Conservation (phyloP, 2,888 invertebrate species). For the Aromia moschata region DNA sequence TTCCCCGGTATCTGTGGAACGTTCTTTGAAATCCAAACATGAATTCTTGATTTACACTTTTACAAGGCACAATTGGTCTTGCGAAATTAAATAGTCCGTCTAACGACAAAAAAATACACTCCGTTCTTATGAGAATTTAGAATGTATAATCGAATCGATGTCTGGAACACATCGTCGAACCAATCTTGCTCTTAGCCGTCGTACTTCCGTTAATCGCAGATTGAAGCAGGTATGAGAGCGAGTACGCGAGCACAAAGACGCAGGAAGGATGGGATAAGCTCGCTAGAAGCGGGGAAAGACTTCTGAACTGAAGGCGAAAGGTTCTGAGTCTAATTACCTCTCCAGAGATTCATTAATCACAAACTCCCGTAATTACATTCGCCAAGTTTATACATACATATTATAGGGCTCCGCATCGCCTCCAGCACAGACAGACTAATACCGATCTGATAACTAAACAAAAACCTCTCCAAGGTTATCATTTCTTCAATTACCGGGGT, state of each 20-base stretch:
- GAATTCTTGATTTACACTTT: too few relatives aligned
- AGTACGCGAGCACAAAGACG: slow-evolving; percentile 19
- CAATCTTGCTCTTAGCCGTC: neutral
- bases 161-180: too few relatives aligned
- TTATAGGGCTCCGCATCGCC: slow-evolving; percentile 45
- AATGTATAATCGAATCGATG: too few relatives aligned
- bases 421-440: slow-evolving; percentile 52
- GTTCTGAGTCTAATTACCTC: slow-evolving; percentile 63
- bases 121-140: too few relatives aligned
- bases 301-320: slow-evolving; percentile 59
- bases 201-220: slow-evolving; percentile 15
- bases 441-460: slow-evolving; percentile 56
- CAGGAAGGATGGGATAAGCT: slow-evolving; percentile 24
- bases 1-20: too few relatives aligned
- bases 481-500: slow-evolving; percentile 46
- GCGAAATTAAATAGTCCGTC: too few relatives aligned
- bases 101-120: too few relatives aligned
- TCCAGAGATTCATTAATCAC: slow-evolving; percentile 64
- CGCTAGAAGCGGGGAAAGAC: slow-evolving; percentile 39
- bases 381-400: slow-evolving; percentile 62
- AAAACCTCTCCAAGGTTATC: slow-evolving; percentile 53
- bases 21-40: too few relatives aligned
- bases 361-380: slow-evolving; percentile 63
- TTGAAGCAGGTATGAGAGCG: slow-evolving; percentile 1
- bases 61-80: too few relatives aligned